phyloP scores from a whole-genome alignment of 64 coral and sea anemone species.

The Cladopsammia gracilis region DNA sequence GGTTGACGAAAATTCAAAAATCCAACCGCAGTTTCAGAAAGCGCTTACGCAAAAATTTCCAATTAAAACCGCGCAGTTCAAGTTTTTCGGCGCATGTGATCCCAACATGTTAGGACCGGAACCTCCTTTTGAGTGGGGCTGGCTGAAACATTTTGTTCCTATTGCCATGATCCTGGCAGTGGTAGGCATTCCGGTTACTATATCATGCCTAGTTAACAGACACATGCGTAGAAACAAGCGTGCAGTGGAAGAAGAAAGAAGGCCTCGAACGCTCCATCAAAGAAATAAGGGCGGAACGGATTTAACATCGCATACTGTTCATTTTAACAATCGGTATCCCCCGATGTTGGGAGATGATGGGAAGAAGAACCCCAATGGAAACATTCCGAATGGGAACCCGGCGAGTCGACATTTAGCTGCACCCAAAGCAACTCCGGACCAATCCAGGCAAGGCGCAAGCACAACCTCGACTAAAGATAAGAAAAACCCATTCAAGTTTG shows the following conservation, averaged over 20 bases:
- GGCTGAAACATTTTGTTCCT: constrained; percentile 68
- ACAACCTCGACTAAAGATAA: neutral
- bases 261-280: neutral
- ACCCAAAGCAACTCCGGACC: neutral
- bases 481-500: constrained; percentile 42
- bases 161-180: constrained; percentile 65
- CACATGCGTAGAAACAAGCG: constrained; percentile 52
- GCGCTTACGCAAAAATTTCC: constrained; percentile 71
- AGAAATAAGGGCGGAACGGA: constrained; percentile 58
- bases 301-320: constrained; percentile 66
- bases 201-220: constrained; percentile 56
- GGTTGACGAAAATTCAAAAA: constrained; percentile 27
- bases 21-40: constrained; percentile 58
- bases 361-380: neutral
- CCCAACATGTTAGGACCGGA: neutral
- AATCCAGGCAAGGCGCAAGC: neutral
- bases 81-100: constrained; percentile 74
- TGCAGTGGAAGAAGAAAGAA: constrained; percentile 9
- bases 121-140: constrained; percentile 75
- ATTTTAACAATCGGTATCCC: constrained; percentile 64
- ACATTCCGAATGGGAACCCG: constrained; percentile 40
- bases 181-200: constrained; percentile 81
- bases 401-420: constrained; percentile 17
- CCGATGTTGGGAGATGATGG: constrained; percentile 61
- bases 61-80: constrained; percentile 54